Evolutionary conservation across 2,888 invertebrate species (phyloP).

Genomic region (Sicus ferrugineus): DNA sequence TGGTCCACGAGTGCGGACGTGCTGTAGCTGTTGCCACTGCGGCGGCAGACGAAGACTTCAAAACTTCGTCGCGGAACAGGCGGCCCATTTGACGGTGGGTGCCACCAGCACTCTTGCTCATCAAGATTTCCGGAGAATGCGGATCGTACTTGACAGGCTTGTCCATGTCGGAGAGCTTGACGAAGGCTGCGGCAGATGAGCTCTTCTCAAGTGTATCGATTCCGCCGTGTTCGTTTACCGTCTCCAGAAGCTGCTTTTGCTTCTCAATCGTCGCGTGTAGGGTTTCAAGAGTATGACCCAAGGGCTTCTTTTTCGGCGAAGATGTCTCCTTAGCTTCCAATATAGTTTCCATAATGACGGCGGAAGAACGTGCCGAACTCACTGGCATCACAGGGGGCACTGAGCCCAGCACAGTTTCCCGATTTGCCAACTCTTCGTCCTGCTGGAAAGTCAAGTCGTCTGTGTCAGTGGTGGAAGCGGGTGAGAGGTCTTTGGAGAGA

Average conservation of each 20-base stretch:
- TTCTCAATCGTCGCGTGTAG: slow-evolving; percentile 60
- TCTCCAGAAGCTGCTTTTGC: slow-evolving; percentile 63
- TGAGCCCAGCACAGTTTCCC: slow-evolving; percentile 46
- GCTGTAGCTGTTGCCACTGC: slow-evolving; percentile 46
- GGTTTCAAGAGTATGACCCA: slow-evolving; percentile 59
- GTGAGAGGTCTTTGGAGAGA: slow-evolving; percentile 63
- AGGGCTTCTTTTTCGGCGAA: slow-evolving; percentile 58
- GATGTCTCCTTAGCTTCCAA: slow-evolving; percentile 63
- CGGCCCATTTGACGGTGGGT: slow-evolving; percentile 60
- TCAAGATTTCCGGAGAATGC: slow-evolving; percentile 58
- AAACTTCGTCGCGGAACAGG: slow-evolving; percentile 59
- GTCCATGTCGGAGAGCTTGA: slow-evolving; percentile 82
- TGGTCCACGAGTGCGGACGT: slow-evolving; percentile 66
- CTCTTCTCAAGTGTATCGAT: slow-evolving; percentile 56
- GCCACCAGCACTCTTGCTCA: slow-evolving; percentile 61
- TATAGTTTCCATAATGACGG: slow-evolving; percentile 63
- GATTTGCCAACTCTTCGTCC: slow-evolving; percentile 57
- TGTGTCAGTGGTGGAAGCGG: slow-evolving; percentile 62
- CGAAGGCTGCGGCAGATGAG: slow-evolving; percentile 69
- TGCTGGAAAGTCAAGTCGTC: slow-evolving; percentile 65
- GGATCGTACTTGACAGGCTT: slow-evolving; percentile 67
- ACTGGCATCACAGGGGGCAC: slow-evolving; percentile 24
- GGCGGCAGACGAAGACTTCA: slow-evolving; percentile 19
- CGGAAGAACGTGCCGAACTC: slow-evolving; percentile 55
- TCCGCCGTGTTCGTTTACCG: slow-evolving; percentile 58